Percentiles rank a stretch among this genome's conserved stretches.
Conservation (phyloP, 2,888 invertebrate genomes). For the Brachypterus glaber region DNA sequence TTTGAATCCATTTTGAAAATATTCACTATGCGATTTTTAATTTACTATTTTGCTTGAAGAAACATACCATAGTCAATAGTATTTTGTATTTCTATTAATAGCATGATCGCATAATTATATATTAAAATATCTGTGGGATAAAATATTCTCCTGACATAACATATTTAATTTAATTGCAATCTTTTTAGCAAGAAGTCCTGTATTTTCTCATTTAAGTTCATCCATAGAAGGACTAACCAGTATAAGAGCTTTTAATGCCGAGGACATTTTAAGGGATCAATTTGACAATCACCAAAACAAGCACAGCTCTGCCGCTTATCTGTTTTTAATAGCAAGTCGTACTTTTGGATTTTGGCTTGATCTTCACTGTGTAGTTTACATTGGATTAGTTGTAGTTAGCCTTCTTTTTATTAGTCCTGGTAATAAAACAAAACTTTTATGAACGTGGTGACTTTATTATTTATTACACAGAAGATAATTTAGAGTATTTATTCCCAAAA, state of each 20-base stretch:
- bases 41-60: no score
- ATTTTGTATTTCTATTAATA: no score
- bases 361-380: constrained; percentile 52
- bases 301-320: constrained; percentile 63
- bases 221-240: constrained; percentile 66
- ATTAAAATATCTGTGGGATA: no score
- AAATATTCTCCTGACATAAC: no score
- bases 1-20: no score
- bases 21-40: no score
- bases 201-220: constrained; percentile 63
- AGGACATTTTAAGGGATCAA: constrained; percentile 49
- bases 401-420: constrained; percentile 44
- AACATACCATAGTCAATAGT: no score
- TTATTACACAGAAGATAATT: no score
- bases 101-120: no score
- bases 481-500: not conserved
- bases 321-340: constrained; percentile 50
- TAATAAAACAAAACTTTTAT: no score
- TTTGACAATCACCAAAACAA: constrained; percentile 52
- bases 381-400: constrained; percentile 50
- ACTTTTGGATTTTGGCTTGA: constrained; percentile 62
- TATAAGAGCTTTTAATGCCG: constrained; percentile 58
- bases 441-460: no score
- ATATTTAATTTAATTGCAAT: no score
- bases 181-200: constrained; percentile 53